Conservation (phyloP, 2,113 vertebrate species). For the Rhinolophus ferrumequinum region DNA sequence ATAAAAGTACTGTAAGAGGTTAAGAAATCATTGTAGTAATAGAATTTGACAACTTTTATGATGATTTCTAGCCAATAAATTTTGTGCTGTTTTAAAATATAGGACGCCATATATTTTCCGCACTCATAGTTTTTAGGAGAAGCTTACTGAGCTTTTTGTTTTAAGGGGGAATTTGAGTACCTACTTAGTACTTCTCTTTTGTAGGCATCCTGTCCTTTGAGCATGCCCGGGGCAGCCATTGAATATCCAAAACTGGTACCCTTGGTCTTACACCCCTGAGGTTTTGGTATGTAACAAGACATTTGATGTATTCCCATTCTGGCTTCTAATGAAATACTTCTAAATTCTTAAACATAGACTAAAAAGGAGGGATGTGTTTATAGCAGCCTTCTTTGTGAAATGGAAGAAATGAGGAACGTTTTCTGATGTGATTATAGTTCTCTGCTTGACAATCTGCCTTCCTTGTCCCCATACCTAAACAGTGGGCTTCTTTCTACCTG, state of each 20-base stretch:
- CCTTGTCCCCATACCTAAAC: background rate
- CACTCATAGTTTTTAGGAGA: background rate
- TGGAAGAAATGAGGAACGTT: background rate
- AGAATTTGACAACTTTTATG: background rate
- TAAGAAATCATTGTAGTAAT: background rate
- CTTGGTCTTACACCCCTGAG: background rate
- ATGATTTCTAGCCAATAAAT: background rate
- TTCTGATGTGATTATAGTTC: background rate
- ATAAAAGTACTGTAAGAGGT: background rate
- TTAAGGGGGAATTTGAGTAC: background rate
- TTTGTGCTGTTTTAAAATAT: background rate
- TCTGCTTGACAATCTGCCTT: background rate
- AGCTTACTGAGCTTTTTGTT: background rate
- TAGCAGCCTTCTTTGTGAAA: background rate
- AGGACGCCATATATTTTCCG: background rate
- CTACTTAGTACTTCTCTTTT: background rate
- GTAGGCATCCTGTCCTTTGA: background rate
- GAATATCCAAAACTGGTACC: background rate
- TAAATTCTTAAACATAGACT: background rate
- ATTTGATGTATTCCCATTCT: background rate
- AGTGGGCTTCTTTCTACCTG: background rate
- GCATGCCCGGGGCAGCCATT: fast-evolving
- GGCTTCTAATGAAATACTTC: background rate
- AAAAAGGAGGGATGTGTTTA: background rate
- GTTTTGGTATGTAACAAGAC: background rate